Percentiles rank a stretch among this genome's conserved stretches.
Conservation (phyloP, 2,797 vertebrate genomes). For the Acanthis flammea region DNA sequence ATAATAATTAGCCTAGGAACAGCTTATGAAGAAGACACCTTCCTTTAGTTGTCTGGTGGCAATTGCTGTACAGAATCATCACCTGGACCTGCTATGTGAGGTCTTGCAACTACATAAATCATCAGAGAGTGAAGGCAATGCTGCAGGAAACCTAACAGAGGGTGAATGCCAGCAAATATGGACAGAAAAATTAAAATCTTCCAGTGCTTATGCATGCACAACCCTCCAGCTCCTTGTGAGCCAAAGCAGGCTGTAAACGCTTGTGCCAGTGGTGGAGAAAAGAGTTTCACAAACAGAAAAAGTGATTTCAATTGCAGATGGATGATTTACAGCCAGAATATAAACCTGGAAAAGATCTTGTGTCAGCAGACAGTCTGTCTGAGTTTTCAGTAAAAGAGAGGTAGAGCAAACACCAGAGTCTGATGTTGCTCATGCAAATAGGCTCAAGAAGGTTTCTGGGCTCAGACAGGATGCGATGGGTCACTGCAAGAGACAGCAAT, state of each 20-base stretch:
- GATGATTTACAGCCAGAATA: neutral
- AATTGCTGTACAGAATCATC: neutral
- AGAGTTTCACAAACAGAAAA: neutral
- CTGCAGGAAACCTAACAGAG: neutral
- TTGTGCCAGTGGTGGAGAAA: neutral
- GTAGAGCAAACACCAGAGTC: neutral
- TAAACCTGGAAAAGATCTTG: neutral
- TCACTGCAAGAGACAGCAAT: neutral
- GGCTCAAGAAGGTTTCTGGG: neutral
- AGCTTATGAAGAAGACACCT: neutral
- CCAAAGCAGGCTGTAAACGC: neutral
- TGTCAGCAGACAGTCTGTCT: neutral
- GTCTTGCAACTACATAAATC: fast-evolving
- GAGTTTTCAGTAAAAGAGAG: neutral
- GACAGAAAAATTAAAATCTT: neutral
- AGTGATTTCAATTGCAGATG: neutral
- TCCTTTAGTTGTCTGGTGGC: neutral
- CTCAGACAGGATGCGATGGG: neutral
- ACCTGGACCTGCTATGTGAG: fast-evolving
- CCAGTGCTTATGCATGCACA: neutral
- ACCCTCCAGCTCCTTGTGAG: fast-evolving
- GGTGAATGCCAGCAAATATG: neutral
- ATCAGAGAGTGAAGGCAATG: neutral
- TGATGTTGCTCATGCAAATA: neutral
- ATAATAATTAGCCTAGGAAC: neutral